Evolutionary conservation across 2,888 invertebrate genomes (phyloP), one percentile per base, ranked within the genome.

Genomic region (Coremacera marginata): DNA sequence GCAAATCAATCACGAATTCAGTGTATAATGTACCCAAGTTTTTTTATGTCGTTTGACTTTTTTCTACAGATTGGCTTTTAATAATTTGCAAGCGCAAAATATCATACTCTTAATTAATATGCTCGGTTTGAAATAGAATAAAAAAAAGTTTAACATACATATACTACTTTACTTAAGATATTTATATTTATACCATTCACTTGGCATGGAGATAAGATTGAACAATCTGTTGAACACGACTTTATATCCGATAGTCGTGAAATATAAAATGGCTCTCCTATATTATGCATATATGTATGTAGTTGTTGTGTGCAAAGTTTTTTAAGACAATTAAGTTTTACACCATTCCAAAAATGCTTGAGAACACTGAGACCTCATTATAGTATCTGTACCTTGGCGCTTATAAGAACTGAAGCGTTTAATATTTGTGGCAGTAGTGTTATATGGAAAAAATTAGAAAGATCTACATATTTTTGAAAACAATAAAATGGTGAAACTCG

Each of bases 1-100:
- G 63, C 31, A 65, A 65, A 65, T 65, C 34, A 65, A 65, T 65
- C 63, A 65, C 63, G 63, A 31, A n/a, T 27, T 63, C n/a, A 9
- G 27, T 63, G 27, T n/a, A n/a, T n/a, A n/a, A n/a, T 31, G 7
- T 27, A 34, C n/a, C 34, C 25, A 60, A 60, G 27, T 27, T 27
- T 22, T 60, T 57, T 25, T 2, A 14, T 19, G 22, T 25, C 16
- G 60, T 5, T 60, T 60, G 14, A 27, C 8, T 19, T 19, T 34
- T 55, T 22, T 55, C 55, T 55, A 55, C 2, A 65, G 8, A 9
- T 34, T 65, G 27, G 14, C 16, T 44, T 14, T 11, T 11, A 44
- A 7, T 19, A 19, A 55, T 65, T 11, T 34, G 7, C 31, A 65
- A 16, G 63, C 27, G 9, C 31, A 65, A 65, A 27, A n/a, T 55